Percentiles rank a stretch among this genome's conserved stretches.
phyloP scores from a whole-genome alignment of 1,140 invertebrate genomes.

The Pseudobourletiella spinata region DNA sequence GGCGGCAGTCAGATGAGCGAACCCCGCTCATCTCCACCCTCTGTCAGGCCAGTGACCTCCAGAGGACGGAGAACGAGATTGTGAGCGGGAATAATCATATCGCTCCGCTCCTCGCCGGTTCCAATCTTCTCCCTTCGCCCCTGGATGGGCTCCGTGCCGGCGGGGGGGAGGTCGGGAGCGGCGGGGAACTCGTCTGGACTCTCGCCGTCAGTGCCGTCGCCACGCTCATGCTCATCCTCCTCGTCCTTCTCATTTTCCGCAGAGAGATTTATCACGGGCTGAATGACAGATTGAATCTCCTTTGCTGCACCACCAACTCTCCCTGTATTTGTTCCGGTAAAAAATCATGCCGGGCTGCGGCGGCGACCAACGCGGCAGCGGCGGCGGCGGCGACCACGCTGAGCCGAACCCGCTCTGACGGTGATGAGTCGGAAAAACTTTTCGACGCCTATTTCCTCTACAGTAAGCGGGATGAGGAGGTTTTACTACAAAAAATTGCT shows the following conservation, averaged over 20 bases:
- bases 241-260: conserved; percentile 21
- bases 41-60: not conserved
- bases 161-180: not conserved
- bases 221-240: conserved; percentile 6
- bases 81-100: not conserved
- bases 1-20: not conserved
- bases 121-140: not conserved
- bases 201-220: not conserved
- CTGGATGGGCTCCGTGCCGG: not conserved
- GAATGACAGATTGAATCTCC: conserved; percentile 2
- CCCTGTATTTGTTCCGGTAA: no score
- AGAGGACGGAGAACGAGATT: not conserved
- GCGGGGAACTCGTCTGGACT: conserved; percentile 6
- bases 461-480: conserved; percentile 83
- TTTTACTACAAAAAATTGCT: conserved; percentile 71
- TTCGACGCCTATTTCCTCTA: conserved; percentile 91
- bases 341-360: not conserved
- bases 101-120: no score
- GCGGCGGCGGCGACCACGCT: no score
- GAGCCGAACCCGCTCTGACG: not conserved
- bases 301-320: not conserved
- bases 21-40: conserved; percentile 5
- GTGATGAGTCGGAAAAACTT: conserved; percentile 64
- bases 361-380: no score
- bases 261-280: conserved; percentile 21